Base-by-base conservation (phyloP, 2,888 invertebrate genomes). In the Brachylomia viminalis region DNA sequence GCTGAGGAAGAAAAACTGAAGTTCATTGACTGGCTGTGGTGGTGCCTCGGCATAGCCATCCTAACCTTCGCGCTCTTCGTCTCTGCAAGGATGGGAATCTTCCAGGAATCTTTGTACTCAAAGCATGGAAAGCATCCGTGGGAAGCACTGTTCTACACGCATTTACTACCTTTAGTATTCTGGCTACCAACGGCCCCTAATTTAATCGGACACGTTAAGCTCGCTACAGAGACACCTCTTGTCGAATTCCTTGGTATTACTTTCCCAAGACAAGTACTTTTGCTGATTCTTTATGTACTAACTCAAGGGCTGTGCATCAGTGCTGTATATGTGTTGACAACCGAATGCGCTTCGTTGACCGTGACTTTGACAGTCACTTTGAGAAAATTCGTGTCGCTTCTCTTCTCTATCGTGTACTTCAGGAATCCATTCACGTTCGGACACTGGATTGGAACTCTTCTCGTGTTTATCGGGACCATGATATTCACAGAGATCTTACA, bases 361-460 rank as follows among this genome's bases (percentile, higher is more conserved):
- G 99, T 99, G 2, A 99, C 99, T 0, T 96, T 99, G 86, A 99
- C 99, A 0, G 98, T 99, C 49, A 99, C 99, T 0, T 95, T 99
- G 73, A 97, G 99, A 69, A 99, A 99, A 95, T 99, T 99, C 92
- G 97, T 99, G 52, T 99, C 99, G 0, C 96, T 99, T 56, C 94
- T 99, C n/a, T 98, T 99, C 92, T 99, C 99, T 0, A 99, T 99
- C 87, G 89, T 98, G 68, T 99, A 99, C 94, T 99, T 99, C 92
- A 97, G 98, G 88, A 99, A 99, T 96, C 98, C 99, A 0, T 99
- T 99, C 92, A 99, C 99, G 0, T 15, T 97, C 0, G 97, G 97
- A 65, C 99, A 99, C 92, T 99, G 99, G 99, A 90, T 98, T 58
- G 99, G 99, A 10, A 99, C 99, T 0, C 90, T 97, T 2, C 94